A percentile compares a stretch with the other conserved stretches of the same genome.
Evolutionary conservation across 2,888 invertebrate genomes (phyloP).

Genomic region (Deladenus siricidicola): DNA sequence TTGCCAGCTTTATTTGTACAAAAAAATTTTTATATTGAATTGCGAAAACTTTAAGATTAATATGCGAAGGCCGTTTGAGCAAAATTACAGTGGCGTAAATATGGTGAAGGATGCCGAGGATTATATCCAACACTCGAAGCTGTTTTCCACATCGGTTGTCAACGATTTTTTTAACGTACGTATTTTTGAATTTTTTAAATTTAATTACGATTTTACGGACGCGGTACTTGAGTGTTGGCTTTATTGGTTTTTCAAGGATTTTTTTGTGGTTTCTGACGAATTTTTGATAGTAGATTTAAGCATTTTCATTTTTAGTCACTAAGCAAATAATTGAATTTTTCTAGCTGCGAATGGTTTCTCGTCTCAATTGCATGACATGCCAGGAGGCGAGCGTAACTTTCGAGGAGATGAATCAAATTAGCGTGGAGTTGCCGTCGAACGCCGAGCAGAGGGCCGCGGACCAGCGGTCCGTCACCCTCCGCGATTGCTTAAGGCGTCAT

Average conservation of each 20-base stretch:
- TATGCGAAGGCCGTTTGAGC: constrained; percentile 32
- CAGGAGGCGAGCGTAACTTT: constrained; percentile 38
- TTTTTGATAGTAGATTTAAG: neutral
- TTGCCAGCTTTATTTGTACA: too few species aligned
- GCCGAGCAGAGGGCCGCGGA: too few species aligned
- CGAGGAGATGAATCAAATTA: constrained; percentile 37
- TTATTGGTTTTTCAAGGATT: too few species aligned
- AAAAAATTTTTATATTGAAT: neutral
- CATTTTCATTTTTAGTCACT: constrained; percentile 18
- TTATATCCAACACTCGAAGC: constrained; percentile 24
- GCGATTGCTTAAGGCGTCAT: constrained; percentile 6
- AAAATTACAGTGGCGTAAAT: constrained; percentile 39
- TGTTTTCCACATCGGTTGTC: constrained; percentile 41
- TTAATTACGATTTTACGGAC: too few species aligned
- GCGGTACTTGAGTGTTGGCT: too few species aligned
- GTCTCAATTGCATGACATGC: constrained; percentile 35
- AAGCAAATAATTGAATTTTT: neutral
- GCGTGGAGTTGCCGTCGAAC: constrained; percentile 4
- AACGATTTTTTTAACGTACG: constrained; percentile 41
- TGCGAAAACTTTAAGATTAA: neutral
- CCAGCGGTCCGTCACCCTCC: neutral
- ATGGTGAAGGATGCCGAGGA: constrained; percentile 34
- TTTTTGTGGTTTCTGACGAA: neutral
- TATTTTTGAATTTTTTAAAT: too few species aligned
- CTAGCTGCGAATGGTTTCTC: constrained; percentile 33